A percentile compares a stretch with the other conserved stretches of the same genome.
These are phyloP conservation scores for Atethmia centrago DNA, from an alignment of 2,888 invertebrate genomes.

Conservation along the genomic window DNA sequence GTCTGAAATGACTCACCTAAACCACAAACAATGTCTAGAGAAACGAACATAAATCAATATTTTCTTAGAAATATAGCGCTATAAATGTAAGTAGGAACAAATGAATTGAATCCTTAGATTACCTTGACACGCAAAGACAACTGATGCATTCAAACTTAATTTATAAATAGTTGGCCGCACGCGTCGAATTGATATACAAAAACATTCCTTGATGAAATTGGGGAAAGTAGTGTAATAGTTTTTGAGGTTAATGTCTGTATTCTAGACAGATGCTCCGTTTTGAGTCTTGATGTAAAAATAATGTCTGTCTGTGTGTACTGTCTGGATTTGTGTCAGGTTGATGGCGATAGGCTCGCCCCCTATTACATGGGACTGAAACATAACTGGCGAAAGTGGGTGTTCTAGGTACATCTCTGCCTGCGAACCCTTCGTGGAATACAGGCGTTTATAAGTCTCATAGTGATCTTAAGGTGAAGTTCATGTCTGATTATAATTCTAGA, in stretches of 20 bases:
- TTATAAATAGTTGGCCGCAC: slow-evolving; percentile 11
- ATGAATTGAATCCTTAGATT: slow-evolving; percentile 27
- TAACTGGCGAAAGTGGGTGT: not conserved
- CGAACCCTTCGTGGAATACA: no score
- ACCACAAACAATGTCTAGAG: slow-evolving; percentile 22
- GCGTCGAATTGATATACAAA: slow-evolving; percentile 18
- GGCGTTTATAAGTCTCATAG: no score
- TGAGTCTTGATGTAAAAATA: not conserved
- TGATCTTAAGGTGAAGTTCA: no score
- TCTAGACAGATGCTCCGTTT: not conserved
- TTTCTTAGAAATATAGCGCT: slow-evolving; percentile 16
- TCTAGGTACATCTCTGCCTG: not conserved
- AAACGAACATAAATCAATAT: slow-evolving; percentile 26
- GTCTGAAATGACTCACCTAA: slow-evolving; percentile 14
- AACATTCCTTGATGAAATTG: slow-evolving; percentile 11
- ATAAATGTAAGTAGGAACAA: slow-evolving; percentile 12
- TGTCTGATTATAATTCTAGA: no score
- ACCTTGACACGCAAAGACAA: slow-evolving; percentile 51
- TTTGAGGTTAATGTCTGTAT: slow-evolving; percentile 23
- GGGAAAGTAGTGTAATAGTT: not conserved
- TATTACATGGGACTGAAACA: not conserved
- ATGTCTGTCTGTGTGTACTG: not conserved
- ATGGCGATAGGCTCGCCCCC: not conserved
- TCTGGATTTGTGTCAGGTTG: not conserved
- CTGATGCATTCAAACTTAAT: slow-evolving; percentile 31